These are phyloP conservation scores for Eueremaeus valkanovi DNA, from an alignment of 2,888 invertebrate genomes.

Conservation along the genomic window DNA sequence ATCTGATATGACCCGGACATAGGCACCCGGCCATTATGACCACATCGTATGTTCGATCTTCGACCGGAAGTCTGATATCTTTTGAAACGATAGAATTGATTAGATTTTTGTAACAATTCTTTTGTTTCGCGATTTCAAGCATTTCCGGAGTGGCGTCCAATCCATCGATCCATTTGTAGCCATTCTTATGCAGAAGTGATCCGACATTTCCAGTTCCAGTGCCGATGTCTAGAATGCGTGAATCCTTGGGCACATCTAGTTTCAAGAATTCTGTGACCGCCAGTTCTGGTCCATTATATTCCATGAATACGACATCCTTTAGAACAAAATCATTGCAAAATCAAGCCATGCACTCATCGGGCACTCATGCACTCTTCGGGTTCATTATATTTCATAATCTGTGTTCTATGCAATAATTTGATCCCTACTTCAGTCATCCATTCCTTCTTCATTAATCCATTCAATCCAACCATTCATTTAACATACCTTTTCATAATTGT, in stretches of 20 bases:
- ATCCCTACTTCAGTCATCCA: too few relatives aligned
- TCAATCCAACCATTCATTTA: too few relatives aligned
- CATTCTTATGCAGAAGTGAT: neutral
- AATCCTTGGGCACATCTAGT: neutral
- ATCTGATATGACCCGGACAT: constrained; percentile 28
- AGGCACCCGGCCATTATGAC: constrained; percentile 35
- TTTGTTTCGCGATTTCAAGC: constrained; percentile 35
- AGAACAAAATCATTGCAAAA: too few relatives aligned
- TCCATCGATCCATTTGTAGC: constrained; percentile 38
- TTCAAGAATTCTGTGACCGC: constrained; percentile 1
- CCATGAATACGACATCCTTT: too few relatives aligned
- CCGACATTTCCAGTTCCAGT: constrained; percentile 40
- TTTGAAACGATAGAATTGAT: constrained; percentile 6
- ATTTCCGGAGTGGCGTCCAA: constrained; percentile 38
- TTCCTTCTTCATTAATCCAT: too few relatives aligned
- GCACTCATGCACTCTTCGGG: too few relatives aligned
- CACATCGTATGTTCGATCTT: constrained; percentile 27
- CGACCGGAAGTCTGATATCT: constrained; percentile 32
- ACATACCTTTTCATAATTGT: too few relatives aligned
- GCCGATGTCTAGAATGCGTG: constrained; percentile 38
- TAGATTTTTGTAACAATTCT: constrained; percentile 16
- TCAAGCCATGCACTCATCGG: too few relatives aligned
- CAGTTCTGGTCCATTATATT: neutral
- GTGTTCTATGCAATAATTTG: too few relatives aligned
- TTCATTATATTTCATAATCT: too few relatives aligned